phyloP scores from a whole-genome alignment of 2,888 invertebrate species.

The Ectropis crepuscularia region DNA sequence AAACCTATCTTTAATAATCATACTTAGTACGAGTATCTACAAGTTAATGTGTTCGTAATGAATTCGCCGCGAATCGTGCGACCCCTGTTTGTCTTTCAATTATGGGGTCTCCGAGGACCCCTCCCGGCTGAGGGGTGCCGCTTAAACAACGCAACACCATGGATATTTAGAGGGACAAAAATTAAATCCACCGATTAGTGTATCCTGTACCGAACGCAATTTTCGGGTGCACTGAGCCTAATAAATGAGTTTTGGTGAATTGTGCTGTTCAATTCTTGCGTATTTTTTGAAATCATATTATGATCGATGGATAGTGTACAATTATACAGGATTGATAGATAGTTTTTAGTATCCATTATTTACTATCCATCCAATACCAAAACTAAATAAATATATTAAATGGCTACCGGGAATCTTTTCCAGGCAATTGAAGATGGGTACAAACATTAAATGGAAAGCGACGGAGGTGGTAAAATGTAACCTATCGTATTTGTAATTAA shows the following conservation, averaged over 20 bases:
- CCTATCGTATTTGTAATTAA: no score
- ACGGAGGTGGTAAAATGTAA: no score
- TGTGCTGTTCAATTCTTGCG: no score
- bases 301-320: no score
- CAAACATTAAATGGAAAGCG: no score
- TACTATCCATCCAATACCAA: no score
- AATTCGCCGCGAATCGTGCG: slow-evolving; percentile 76
- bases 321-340: no score
- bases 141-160: slow-evolving; percentile 71
- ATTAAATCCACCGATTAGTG: slow-evolving; percentile 74
- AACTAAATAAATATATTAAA: no score
- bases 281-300: no score
- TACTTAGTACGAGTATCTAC: slow-evolving; percentile 18
- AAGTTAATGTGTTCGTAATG: slow-evolving; percentile 79
- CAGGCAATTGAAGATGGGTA: no score
- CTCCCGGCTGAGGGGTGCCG: slow-evolving; percentile 45
- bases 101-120: slow-evolving; percentile 65
- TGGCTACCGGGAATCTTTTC: no score
- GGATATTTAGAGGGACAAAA: slow-evolving; percentile 73
- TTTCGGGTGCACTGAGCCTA: slow-evolving; percentile 58
- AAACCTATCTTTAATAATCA: neutral
- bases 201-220: slow-evolving; percentile 58
- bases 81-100: slow-evolving; percentile 84
- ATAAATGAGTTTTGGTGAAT: slow-evolving; percentile 6
- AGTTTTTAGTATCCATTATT: no score